Evolutionary conservation across 1,140 invertebrate genomes (phyloP), one percentile per base, ranked within the genome.

Genomic region (Diorhabda carinulata): DNA sequence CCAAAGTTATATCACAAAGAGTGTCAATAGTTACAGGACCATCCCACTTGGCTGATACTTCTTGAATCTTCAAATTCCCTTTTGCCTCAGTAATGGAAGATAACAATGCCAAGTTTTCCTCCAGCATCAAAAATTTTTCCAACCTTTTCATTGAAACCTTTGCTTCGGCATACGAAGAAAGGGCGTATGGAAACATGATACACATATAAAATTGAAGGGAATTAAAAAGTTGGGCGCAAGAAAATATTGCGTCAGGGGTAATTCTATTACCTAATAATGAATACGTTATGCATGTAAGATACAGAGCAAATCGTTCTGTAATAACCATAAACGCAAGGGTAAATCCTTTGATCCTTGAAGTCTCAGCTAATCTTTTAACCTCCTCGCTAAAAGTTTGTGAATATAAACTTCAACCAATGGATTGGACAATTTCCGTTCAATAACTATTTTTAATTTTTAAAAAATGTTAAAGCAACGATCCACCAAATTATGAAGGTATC

Each of bases 171-270:
- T 73, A 74, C 10, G 60, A 72, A n/a, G 74, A 61, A 42, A 78
- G 68, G 8, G 74, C 78, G 57, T 77, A 41, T 3, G 91, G 91
- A 79, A 89, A 90, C 71, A 89, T 86, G 70, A 92, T 89, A 9
- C 90, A 90, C 82, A 92, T 88, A 10, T 88, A 88, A 2, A 89
- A 78, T 73, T 91, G 87, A 10, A 93, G 77, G 60, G 88, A 84
- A 78, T 92, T 92, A 76, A 89, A 90, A 72, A 92, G 87, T 67
- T 90, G 87, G 43, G 90, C 87, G 67, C 90, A 83, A 4, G 90
- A 88, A 78, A 92, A 93, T 3, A 91, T 88, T 75, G 87, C 86
- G 67, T 89, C 86, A 0, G 91, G 85, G 2, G 87, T 86, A 67
- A 92, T 84, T 5, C 80, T 76, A 10, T 89, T 85, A 3, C 86